These are phyloP conservation scores for Lichenostomus cassidix DNA, from an alignment of 2,113 vertebrate species.

Conservation along the genomic window DNA sequence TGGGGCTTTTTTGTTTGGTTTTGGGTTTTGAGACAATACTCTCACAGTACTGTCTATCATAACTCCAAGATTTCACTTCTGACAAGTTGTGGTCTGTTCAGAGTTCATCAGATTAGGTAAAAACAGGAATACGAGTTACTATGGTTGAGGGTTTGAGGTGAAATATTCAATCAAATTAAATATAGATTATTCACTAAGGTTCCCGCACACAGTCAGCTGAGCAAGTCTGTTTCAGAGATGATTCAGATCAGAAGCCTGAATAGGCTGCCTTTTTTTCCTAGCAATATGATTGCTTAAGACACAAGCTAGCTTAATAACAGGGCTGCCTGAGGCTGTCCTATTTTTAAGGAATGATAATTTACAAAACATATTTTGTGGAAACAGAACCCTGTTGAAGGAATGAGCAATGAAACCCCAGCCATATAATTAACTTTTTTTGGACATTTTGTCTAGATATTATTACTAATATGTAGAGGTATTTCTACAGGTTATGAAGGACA, in stretches of 20 bases:
- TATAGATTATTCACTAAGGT: neutral
- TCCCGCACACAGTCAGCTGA: neutral
- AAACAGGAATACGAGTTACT: neutral
- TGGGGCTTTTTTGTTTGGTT: too few species aligned
- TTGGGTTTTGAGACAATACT: neutral
- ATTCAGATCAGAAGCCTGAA: neutral
- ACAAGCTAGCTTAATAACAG: neutral
- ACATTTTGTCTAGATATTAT: neutral
- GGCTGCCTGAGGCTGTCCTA: neutral
- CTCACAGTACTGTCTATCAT: neutral
- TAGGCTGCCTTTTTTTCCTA: neutral
- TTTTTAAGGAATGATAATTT: neutral
- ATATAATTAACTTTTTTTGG: neutral
- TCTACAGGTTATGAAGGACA: neutral
- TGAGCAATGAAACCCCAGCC: rapidly evolving
- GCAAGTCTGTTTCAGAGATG: neutral
- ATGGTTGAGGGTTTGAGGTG: neutral
- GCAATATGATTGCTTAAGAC: neutral
- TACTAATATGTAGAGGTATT: neutral
- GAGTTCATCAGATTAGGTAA: neutral
- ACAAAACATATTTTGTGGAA: neutral
- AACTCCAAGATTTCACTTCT: neutral
- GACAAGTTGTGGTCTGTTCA: neutral
- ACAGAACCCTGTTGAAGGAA: neutral
- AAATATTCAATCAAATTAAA: neutral